These are phyloP conservation scores for Cheilosia vulpina DNA, from an alignment of 2,888 invertebrate species.

Conservation along the genomic window DNA sequence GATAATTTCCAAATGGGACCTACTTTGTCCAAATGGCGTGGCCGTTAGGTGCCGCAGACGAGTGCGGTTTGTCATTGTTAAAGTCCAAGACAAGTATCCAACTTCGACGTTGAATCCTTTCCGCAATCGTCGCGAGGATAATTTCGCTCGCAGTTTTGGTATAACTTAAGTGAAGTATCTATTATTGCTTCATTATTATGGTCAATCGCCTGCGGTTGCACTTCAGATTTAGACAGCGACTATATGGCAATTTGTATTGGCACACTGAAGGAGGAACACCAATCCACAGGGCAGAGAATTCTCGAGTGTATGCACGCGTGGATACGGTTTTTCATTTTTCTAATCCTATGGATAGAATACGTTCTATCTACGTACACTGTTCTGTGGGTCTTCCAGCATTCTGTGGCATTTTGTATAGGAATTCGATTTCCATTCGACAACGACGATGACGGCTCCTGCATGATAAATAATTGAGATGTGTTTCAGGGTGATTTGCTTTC, in stretches of 20 bases:
- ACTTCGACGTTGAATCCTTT: constrained; percentile 1
- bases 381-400: neutral
- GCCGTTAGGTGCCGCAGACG: constrained; percentile 26
- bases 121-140: constrained; percentile 5
- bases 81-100: neutral
- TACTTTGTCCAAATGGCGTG: constrained; percentile 45
- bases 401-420: neutral
- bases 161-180: constrained; percentile 37
- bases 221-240: constrained; percentile 37
- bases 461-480: constrained; percentile 60
- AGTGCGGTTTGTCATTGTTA: constrained; percentile 44
- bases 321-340: neutral
- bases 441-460: constrained; percentile 24
- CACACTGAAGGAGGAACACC: constrained; percentile 2
- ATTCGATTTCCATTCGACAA: constrained; percentile 15
- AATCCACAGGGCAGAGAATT: constrained; percentile 8
- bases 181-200: constrained; percentile 58
- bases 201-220: constrained; percentile 66
- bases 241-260: neutral
- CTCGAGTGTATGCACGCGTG: neutral
- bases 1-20: constrained; percentile 56
- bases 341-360: neutral
- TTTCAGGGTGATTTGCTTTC: constrained; percentile 57
- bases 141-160: constrained; percentile 8
- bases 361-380: neutral